Base-by-base conservation (phyloP, 2,888 invertebrate genomes). In the Polia nebulosa region DNA sequence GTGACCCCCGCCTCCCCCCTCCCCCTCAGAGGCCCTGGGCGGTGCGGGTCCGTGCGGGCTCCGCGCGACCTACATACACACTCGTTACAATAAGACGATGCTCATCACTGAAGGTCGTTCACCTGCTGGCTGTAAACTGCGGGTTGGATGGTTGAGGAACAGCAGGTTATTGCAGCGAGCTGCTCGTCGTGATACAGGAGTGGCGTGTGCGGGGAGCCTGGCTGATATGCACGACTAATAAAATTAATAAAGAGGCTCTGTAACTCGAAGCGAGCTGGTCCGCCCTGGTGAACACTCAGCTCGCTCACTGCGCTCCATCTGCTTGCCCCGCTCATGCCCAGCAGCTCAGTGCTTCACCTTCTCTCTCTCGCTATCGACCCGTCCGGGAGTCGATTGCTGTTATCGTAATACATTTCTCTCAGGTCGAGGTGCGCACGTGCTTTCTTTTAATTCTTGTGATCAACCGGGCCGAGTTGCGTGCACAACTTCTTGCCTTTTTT, bases 331-430 rank as follows among this genome's bases (percentile, higher is more conserved):
- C 53, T 27, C 39, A n/a, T 9, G 32, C 60, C 51, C 58, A 47
- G 51, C 57, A 49, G 64, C 53, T 65, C 53, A 58, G 39, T 49
- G 34, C 55, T 52, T 47, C 44, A 51, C 72, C 39, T 57, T 76
- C 72, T 70, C 77, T 44, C 62, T 70, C 77, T 67, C 47, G 51
- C 68, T 70, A 82, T 82, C 70, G 83, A 82, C 77, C 77, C 72
- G 65, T 25, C 49, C 63, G 39, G 27, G 25, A 66, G 47, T 71
- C 67, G 72, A 72, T 66, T 72, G 62, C 3, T 74, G 44, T 65
- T 67, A 77, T 70, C 52, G 60, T 76, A 64, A 71, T 69, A 69
- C 75, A 73, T 72, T 81, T 75, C 65, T 53, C 47, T 68, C 45
- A 49, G 44, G 25, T 55, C 25, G 22, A 22, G 34, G 34, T 39